Conservation (phyloP, 2,797 vertebrate species). For the Pseudochirops cupreus region DNA sequence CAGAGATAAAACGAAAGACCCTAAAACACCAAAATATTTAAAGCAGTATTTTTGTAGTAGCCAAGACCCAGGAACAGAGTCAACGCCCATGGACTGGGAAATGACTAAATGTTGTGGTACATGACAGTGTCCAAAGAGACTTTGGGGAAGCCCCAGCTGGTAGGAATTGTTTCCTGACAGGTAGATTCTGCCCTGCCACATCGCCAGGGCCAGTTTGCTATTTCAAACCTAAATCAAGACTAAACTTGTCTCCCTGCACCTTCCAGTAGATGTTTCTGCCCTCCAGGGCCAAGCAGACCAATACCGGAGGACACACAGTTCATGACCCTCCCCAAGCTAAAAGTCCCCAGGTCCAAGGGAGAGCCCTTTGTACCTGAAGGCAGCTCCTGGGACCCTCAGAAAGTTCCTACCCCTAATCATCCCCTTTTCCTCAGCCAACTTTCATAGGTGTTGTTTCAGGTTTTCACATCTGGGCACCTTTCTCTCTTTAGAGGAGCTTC, state of each 20-base stretch:
- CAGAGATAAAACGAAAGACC: not conserved
- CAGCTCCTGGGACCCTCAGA: not conserved
- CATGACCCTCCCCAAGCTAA: not conserved
- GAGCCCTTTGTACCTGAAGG: not conserved
- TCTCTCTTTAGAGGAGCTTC: not conserved
- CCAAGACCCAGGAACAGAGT: not conserved
- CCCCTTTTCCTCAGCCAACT: not conserved
- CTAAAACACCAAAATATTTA: not conserved
- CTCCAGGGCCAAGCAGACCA: not conserved
- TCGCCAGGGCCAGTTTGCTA: not conserved
- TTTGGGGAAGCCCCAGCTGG: not conserved
- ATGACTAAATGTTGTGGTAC: not conserved
- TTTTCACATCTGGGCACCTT: not conserved
- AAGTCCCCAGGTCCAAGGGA: not conserved
- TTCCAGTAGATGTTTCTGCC: not conserved
- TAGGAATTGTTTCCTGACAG: not conserved
- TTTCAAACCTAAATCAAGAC: not conserved
- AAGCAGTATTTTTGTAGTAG: not conserved
- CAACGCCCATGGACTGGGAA: not conserved
- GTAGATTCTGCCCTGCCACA: not conserved
- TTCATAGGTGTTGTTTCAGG: too few relatives aligned
- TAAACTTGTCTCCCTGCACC: not conserved
- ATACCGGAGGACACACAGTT: not conserved
- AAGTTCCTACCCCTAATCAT: not conserved
- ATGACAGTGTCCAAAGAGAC: not conserved